These are phyloP conservation scores for Botia kubotai DNA, from an alignment of 2,797 vertebrate species.

Conservation along the genomic window DNA sequence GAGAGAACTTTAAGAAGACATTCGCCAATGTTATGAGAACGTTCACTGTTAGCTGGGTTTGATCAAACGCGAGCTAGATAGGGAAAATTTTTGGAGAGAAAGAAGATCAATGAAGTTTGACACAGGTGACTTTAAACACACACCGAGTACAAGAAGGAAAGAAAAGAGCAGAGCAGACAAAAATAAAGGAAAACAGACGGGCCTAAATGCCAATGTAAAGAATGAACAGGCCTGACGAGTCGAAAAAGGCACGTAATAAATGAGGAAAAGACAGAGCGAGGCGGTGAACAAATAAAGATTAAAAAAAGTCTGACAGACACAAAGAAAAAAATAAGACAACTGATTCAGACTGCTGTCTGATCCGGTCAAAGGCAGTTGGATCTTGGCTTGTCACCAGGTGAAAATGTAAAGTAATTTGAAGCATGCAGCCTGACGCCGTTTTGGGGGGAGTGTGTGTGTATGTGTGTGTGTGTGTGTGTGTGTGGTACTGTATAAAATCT, in stretches of 20 bases:
- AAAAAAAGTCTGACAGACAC: conserved; percentile 62
- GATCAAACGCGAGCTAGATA: not conserved
- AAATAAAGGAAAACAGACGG: conserved; percentile 38
- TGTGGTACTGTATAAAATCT: conserved; percentile 1
- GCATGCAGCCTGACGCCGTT: conserved; percentile 75
- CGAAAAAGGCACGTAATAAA: conserved; percentile 33
- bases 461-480: conserved; percentile 41
- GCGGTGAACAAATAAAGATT: conserved; percentile 46
- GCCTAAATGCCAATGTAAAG: conserved; percentile 49
- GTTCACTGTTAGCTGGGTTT: not conserved
- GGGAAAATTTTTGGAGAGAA: conserved; percentile 1
- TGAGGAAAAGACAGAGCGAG: conserved; percentile 34
- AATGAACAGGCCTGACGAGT: conserved; percentile 33
- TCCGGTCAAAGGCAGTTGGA: conserved; percentile 71
- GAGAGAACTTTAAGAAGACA: no score
- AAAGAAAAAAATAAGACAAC: conserved; percentile 52
- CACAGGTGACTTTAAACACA: conserved; percentile 12
- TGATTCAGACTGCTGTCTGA: conserved; percentile 67
- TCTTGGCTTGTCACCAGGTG: conserved; percentile 71
- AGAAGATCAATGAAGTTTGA: conserved; percentile 17
- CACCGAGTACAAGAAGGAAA: conserved; percentile 38
- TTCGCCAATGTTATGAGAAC: no score
- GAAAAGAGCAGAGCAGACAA: conserved; percentile 25
- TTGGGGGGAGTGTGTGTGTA: conserved; percentile 61
- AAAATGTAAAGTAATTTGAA: conserved; percentile 82